A percentile compares a stretch with the other conserved stretches of the same genome.
These are phyloP conservation scores for Atta texana DNA, from an alignment of 1,140 invertebrate species.

Conservation along the genomic window DNA sequence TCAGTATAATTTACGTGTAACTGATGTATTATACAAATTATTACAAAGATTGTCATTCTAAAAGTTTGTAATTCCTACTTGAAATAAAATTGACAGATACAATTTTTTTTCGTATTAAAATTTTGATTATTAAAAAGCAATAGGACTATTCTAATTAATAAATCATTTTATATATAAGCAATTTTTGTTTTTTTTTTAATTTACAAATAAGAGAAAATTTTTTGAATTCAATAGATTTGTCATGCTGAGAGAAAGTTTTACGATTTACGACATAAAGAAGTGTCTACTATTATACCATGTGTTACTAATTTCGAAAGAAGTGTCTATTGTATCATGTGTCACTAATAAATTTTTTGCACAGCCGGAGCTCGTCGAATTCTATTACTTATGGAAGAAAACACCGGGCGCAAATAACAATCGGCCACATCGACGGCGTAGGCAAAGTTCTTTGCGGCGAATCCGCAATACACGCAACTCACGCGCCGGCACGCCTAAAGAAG, in stretches of 20 bases:
- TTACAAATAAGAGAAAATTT: neutral
- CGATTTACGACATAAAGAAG: neutral
- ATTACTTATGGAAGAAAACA: conserved; percentile 99
- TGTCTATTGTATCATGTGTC: conserved; percentile 73
- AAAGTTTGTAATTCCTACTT: neutral
- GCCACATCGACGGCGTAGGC: conserved; percentile 94
- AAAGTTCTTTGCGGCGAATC: conserved; percentile 95
- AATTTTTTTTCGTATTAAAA: neutral
- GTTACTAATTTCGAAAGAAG: neutral
- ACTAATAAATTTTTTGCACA: conserved; percentile 76
- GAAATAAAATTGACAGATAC: neutral
- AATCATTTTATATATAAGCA: neutral
- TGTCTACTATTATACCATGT: conserved; percentile 74
- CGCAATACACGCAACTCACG: conserved; percentile 92
- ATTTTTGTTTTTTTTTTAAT: neutral
- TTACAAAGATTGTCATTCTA: neutral
- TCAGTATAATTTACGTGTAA: no score
- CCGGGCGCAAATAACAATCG: conserved; percentile 98
- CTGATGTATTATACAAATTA: neutral
- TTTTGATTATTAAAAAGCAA: neutral
- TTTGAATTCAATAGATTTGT: neutral
- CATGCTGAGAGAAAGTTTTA: conserved; percentile 13
- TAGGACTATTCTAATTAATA: neutral
- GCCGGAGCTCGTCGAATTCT: conserved; percentile 99
- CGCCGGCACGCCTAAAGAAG: conserved; percentile 89